phyloP scores from a whole-genome alignment of 2,888 invertebrate genomes.

The Agrotis clavis region DNA sequence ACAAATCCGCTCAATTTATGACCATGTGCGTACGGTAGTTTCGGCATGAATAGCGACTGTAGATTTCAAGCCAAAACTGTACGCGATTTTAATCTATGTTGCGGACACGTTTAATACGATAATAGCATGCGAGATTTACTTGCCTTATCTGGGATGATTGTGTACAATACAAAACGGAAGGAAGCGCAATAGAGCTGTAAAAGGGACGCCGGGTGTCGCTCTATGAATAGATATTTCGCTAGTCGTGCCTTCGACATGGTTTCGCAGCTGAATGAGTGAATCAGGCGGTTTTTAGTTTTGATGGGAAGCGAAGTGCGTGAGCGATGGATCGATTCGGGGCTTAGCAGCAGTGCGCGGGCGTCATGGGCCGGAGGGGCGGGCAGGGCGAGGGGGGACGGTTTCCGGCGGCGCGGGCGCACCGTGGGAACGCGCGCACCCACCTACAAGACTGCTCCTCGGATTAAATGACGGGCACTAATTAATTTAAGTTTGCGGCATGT shows the following conservation, averaged over 20 bases:
- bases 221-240: constrained; percentile 83
- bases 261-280: constrained; percentile 84
- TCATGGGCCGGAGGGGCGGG: constrained; percentile 71
- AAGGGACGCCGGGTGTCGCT: constrained; percentile 76
- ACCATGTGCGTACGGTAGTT: constrained; percentile 48
- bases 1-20: constrained; percentile 45
- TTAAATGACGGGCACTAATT: constrained; percentile 89
- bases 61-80: constrained; percentile 24
- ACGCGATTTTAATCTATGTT: constrained; percentile 43
- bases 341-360: constrained; percentile 78
- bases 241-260: constrained; percentile 83
- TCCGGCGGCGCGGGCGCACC: constrained; percentile 88
- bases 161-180: constrained; percentile 76
- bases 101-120: constrained; percentile 46
- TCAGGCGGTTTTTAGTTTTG: constrained; percentile 77
- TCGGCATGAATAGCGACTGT: constrained; percentile 16
- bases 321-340: constrained; percentile 84
- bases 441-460: constrained; percentile 85
- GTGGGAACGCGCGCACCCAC: constrained; percentile 89
- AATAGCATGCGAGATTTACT: constrained; percentile 59
- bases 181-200: constrained; percentile 81
- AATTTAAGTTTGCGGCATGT: constrained; percentile 84
- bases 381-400: constrained; percentile 76
- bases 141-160: constrained; percentile 57
- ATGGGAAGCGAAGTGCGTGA: constrained; percentile 85